Percentiles rank a stretch among this genome's conserved stretches.
Evolutionary conservation across 2,113 vertebrate genomes (phyloP).

Genomic region (Eulemur macaco): DNA sequence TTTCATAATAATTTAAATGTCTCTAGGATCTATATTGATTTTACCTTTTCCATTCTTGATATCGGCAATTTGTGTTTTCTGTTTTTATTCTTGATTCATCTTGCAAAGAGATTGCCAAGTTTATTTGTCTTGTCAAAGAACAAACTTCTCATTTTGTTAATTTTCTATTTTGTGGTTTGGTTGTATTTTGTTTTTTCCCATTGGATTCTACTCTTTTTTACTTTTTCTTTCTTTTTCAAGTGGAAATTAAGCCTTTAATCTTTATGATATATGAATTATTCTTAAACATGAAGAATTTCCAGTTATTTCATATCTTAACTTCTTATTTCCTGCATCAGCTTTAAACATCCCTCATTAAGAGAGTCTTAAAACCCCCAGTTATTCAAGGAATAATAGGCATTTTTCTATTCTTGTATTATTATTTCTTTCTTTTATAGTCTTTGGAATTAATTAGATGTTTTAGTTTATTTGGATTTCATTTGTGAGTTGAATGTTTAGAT

Average conservation of each 20-base stretch:
- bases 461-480: not conserved
- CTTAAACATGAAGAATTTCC: constrained; percentile 11
- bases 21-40: not conserved
- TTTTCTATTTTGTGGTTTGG: not conserved
- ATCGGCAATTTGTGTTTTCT: not conserved
- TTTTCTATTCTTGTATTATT: not conserved
- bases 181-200: not conserved
- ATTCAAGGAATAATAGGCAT: not conserved
- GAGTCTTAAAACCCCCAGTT: constrained; percentile 13
- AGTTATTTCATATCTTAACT: not conserved
- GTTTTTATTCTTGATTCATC: not conserved
- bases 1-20: not conserved
- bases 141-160: not conserved
- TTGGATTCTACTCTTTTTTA: not conserved
- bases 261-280: not conserved
- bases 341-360: not conserved
- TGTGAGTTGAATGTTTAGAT: not conserved
- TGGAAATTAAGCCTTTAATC: not conserved
- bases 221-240: not conserved
- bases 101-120: not conserved
- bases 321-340: not conserved
- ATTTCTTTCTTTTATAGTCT: not conserved
- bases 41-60: not conserved
- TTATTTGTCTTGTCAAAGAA: not conserved
- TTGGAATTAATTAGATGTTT: not conserved